phyloP scores from a whole-genome alignment of 2,888 invertebrate genomes.

The Cinara cedri region DNA sequence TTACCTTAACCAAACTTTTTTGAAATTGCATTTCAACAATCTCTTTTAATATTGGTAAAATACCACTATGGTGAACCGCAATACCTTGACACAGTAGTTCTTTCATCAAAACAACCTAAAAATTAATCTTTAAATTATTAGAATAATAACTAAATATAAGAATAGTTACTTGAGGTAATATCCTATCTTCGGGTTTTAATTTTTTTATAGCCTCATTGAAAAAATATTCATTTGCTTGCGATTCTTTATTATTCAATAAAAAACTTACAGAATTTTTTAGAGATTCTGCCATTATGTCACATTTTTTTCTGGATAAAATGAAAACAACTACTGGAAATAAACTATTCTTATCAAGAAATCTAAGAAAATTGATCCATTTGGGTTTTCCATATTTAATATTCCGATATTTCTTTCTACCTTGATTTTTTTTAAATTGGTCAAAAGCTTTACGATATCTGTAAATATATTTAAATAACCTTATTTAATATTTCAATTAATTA shows the following conservation, averaged over 20 bases:
- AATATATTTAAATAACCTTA: slow-evolving; percentile 10
- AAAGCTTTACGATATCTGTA: slow-evolving; percentile 45
- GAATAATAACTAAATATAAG: slow-evolving; percentile 6
- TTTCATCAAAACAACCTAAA: slow-evolving; percentile 71
- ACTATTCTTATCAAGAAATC: slow-evolving; percentile 79
- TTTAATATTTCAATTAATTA: background rate
- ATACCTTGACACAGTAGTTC: slow-evolving; percentile 82
- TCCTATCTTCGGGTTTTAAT: slow-evolving; percentile 83
- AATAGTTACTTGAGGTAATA: slow-evolving; percentile 79
- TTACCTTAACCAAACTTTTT: slow-evolving; percentile 83
- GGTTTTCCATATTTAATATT: slow-evolving; percentile 67
- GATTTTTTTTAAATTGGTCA: slow-evolving; percentile 39
- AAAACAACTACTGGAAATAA: slow-evolving; percentile 94
- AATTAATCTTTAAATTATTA: slow-evolving; percentile 46
- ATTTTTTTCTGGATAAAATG: slow-evolving; percentile 85
- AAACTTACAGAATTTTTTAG: slow-evolving; percentile 67
- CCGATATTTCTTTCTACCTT: slow-evolving; percentile 45
- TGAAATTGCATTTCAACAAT: slow-evolving; percentile 98
- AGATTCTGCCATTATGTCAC: slow-evolving; percentile 70
- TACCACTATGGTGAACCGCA: slow-evolving; percentile 97
- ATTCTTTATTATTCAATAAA: slow-evolving; percentile 74
- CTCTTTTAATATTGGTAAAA: slow-evolving; percentile 97
- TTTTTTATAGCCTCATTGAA: slow-evolving; percentile 82
- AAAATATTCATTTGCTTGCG: slow-evolving; percentile 81
- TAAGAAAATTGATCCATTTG: slow-evolving; percentile 77